These are phyloP conservation scores for Trimorus sp. DNA, from an alignment of 2,888 invertebrate species.

Conservation along the genomic window DNA sequence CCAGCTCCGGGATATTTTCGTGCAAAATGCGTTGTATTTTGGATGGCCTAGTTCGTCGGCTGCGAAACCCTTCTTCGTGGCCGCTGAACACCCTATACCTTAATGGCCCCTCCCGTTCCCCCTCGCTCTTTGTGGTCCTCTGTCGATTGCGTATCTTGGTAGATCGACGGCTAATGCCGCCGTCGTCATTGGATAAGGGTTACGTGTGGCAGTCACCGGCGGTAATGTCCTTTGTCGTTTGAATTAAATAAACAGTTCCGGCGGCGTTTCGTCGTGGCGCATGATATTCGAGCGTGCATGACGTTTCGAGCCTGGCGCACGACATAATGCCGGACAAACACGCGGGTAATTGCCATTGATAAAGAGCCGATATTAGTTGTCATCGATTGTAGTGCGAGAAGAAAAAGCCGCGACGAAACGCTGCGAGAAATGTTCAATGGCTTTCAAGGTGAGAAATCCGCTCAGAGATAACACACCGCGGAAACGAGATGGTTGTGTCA, in stretches of 20 bases:
- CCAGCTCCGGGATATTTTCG: slow-evolving; percentile 27
- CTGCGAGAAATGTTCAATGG: too few relatives aligned
- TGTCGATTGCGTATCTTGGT: slow-evolving; percentile 74
- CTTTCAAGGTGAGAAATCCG: too few relatives aligned
- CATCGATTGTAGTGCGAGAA: slow-evolving; percentile 35
- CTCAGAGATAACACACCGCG: too few relatives aligned
- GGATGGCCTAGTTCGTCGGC: slow-evolving; percentile 58
- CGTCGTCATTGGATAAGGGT: slow-evolving; percentile 69
- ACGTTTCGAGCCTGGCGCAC: slow-evolving; percentile 36
- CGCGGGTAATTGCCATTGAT: slow-evolving; percentile 44
- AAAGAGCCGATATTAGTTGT: slow-evolving; percentile 44
- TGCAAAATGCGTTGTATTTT: slow-evolving; percentile 56
- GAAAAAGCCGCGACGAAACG: neutral
- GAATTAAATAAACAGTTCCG: slow-evolving; percentile 73
- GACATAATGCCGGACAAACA: slow-evolving; percentile 42
- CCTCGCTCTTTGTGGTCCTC: slow-evolving; percentile 79
- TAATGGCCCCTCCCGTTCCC: slow-evolving; percentile 68
- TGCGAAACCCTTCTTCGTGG: slow-evolving; percentile 61
- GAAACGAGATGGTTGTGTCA: too few relatives aligned
- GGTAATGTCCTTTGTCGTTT: slow-evolving; percentile 76
- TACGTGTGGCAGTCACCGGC: slow-evolving; percentile 55
- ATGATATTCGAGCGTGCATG: slow-evolving; percentile 51
- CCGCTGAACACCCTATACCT: slow-evolving; percentile 63
- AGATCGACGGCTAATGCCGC: slow-evolving; percentile 77
- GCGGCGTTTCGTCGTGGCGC: slow-evolving; percentile 58